These are phyloP conservation scores for Naja naja DNA, from an alignment of 2,113 vertebrate genomes.

Conservation along the genomic window DNA sequence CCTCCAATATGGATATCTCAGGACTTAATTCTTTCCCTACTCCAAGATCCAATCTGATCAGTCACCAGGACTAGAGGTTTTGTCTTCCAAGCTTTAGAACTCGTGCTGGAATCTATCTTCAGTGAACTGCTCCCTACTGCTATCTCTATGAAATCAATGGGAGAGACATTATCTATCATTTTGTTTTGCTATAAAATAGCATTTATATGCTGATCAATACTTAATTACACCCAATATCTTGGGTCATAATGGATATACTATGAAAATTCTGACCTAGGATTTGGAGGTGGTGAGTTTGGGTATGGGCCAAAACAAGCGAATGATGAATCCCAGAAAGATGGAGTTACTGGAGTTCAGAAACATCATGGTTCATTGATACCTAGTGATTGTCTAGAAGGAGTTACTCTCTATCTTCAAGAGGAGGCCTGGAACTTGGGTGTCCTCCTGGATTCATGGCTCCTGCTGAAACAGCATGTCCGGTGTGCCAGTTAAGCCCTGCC, in stretches of 20 bases:
- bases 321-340: not conserved
- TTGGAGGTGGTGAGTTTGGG: not conserved
- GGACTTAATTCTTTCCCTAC: not conserved
- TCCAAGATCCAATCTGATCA: too few relatives aligned
- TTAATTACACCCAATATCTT: not conserved
- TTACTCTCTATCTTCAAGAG: not conserved
- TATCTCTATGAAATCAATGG: not conserved
- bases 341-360: not conserved
- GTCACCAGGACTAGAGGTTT: too few relatives aligned
- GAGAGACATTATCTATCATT: not conserved
- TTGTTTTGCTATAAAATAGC: not conserved
- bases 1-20: not conserved
- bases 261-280: not conserved
- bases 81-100: too few relatives aligned
- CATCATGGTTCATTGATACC: not conserved
- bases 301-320: not conserved
- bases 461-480: too few relatives aligned
- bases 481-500: too few relatives aligned
- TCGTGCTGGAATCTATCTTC: too few relatives aligned
- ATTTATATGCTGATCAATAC: not conserved
- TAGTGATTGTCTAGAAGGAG: not conserved
- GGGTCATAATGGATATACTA: not conserved
- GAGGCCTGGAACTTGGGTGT: not conserved
- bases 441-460: too few relatives aligned
- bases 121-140: not conserved